These are phyloP conservation scores for Nomada hirtipes DNA, from an alignment of 2,888 invertebrate genomes.

Conservation along the genomic window DNA sequence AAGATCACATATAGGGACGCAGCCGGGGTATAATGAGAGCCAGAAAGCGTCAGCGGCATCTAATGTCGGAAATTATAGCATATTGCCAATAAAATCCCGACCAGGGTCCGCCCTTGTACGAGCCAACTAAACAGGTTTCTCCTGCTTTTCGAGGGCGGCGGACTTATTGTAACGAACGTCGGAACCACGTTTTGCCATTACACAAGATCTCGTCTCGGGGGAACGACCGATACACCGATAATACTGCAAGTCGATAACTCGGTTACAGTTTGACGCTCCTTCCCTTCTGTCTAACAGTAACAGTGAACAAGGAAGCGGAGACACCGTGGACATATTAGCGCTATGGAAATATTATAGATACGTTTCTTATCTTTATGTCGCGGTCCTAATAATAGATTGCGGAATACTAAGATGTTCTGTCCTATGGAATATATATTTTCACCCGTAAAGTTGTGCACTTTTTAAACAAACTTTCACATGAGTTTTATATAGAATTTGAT, in stretches of 20 bases:
- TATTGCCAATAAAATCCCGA: conserved; percentile 84
- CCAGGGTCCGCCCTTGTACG: conserved; percentile 74
- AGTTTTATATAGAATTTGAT: too few species aligned
- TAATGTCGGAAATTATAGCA: conserved; percentile 84
- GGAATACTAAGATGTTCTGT: too few species aligned
- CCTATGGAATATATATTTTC: too few species aligned
- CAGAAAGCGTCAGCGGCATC: conserved; percentile 83
- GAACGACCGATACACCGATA: conserved; percentile 64
- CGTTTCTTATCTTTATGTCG: too few species aligned
- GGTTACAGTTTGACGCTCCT: conserved; percentile 61
- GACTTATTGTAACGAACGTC: conserved; percentile 82
- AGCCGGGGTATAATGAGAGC: conserved; percentile 81
- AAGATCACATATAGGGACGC: conserved; percentile 79
- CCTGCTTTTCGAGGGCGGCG: conserved; percentile 63
- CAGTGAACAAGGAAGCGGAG: neutral
- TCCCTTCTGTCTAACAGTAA: neutral
- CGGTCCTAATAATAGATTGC: too few species aligned
- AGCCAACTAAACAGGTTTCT: conserved; percentile 71
- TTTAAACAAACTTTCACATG: too few species aligned
- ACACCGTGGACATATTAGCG: too few species aligned
- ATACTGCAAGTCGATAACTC: conserved; percentile 80
- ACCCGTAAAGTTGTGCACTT: too few species aligned
- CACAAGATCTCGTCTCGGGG: conserved; percentile 65
- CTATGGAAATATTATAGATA: neutral
- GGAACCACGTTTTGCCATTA: conserved; percentile 79